These are phyloP conservation scores for Polypedilum vanderplanki DNA, from an alignment of 1,140 invertebrate genomes.

Conservation along the genomic window DNA sequence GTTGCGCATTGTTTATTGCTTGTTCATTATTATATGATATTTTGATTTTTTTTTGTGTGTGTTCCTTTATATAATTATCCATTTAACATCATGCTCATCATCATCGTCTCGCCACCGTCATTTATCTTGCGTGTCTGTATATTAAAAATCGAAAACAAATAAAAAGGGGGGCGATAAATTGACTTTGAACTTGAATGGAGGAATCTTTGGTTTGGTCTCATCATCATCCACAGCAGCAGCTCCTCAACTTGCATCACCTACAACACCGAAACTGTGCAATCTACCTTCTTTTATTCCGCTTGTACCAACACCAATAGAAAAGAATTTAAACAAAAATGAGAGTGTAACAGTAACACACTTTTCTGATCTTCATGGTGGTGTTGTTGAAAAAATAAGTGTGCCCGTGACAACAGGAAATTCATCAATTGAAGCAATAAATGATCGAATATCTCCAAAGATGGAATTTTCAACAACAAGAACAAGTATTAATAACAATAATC, in stretches of 20 bases:
- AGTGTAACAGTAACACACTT: conserved; percentile 47
- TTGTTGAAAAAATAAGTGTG: conserved; percentile 37
- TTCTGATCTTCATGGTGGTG: conserved; percentile 34
- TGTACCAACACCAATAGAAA: conserved; percentile 9
- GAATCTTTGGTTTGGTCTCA: conserved; percentile 25
- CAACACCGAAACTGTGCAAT: conserved; percentile 32
- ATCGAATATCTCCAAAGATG: not conserved
- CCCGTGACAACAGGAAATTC: conserved; percentile 33
- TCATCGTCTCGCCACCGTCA: conserved; percentile 32
- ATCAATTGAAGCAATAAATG: not conserved
- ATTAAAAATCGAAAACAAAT: conserved; percentile 35
- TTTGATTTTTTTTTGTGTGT: not conserved
- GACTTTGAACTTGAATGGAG: conserved; percentile 54
- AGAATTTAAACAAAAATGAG: conserved; percentile 37
- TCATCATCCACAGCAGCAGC: conserved; percentile 33
- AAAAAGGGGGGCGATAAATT: conserved; percentile 63
- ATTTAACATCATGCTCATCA: conserved; percentile 27
- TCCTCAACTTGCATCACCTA: conserved; percentile 31
- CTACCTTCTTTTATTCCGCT: conserved; percentile 31
- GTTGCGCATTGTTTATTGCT: conserved; percentile 27
- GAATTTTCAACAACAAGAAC: conserved; percentile 15
- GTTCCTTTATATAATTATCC: not conserved
- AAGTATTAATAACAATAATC: conserved; percentile 14
- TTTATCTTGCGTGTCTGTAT: conserved; percentile 31
- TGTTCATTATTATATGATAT: conserved; percentile 29